Evolutionary conservation across 2,888 invertebrate genomes (phyloP).

Genomic region (Eristalis tenax): DNA sequence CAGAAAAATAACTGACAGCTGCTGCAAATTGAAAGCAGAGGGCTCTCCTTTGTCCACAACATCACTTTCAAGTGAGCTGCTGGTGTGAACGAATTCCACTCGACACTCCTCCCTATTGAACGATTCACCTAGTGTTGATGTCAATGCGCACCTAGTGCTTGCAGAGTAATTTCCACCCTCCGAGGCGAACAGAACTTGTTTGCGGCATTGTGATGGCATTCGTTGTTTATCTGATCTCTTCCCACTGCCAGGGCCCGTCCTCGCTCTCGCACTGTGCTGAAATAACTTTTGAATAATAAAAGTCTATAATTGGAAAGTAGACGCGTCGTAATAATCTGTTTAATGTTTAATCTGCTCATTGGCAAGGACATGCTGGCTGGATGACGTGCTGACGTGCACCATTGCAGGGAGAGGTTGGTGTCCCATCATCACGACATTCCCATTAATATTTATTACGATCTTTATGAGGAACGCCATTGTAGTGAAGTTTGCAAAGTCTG

Average conservation of each 20-base stretch:
- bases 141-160: neutral
- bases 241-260: neutral
- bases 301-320: slow-evolving; percentile 6
- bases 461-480: slow-evolving; percentile 8
- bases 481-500: slow-evolving; percentile 2
- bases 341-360: slow-evolving; percentile 8
- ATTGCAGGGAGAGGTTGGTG: neutral
- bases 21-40: neutral
- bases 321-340: neutral
- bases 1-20: neutral
- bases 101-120: neutral
- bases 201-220: neutral
- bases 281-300: slow-evolving; percentile 27
- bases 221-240: neutral
- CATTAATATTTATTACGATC: slow-evolving; percentile 37
- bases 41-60: neutral
- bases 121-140: neutral
- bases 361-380: neutral
- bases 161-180: neutral
- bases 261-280: neutral
- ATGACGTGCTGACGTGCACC: neutral
- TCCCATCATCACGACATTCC: neutral
- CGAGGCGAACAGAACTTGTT: neutral
- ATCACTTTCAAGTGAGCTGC: neutral
- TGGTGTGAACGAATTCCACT: neutral